Evolutionary conservation across 2,797 vertebrate species (phyloP).

Genomic region (Sebastolobus alascanus): DNA sequence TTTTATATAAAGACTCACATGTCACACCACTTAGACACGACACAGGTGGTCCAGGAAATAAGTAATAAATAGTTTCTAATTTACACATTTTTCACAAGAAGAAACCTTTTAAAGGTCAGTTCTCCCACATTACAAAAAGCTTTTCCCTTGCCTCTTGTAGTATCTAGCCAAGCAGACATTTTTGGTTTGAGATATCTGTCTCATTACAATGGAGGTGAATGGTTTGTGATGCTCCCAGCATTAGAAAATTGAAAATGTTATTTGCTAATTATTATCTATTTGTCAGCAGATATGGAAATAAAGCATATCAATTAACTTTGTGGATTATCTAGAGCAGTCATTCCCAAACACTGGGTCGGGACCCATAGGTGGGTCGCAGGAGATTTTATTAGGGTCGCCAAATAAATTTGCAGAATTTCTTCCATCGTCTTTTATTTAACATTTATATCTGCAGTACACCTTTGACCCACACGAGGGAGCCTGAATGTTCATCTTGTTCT

Average conservation of each 20-base stretch:
- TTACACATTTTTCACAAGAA: conserved; percentile 31
- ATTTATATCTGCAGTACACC: too few species aligned
- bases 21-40: conserved; percentile 61
- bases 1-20: conserved; percentile 64
- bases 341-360: too few species aligned
- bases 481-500: too few species aligned
- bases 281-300: too few species aligned
- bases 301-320: too few species aligned
- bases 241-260: neutral
- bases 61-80: conserved; percentile 55
- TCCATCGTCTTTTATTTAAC: too few species aligned
- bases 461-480: too few species aligned
- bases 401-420: too few species aligned
- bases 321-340: too few species aligned
- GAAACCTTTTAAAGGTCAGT: conserved; percentile 8
- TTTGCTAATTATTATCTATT: too few species aligned
- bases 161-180: neutral
- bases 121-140: conserved; percentile 17
- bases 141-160: neutral
- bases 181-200: neutral
- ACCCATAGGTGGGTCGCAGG: too few species aligned
- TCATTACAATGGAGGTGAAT: neutral
- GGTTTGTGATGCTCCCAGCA: neutral
- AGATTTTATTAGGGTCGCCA: too few species aligned
- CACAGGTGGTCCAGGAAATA: conserved; percentile 55